Base-by-base conservation (phyloP, 2,888 invertebrate species). In the Chrysopilus asiliformis region DNA sequence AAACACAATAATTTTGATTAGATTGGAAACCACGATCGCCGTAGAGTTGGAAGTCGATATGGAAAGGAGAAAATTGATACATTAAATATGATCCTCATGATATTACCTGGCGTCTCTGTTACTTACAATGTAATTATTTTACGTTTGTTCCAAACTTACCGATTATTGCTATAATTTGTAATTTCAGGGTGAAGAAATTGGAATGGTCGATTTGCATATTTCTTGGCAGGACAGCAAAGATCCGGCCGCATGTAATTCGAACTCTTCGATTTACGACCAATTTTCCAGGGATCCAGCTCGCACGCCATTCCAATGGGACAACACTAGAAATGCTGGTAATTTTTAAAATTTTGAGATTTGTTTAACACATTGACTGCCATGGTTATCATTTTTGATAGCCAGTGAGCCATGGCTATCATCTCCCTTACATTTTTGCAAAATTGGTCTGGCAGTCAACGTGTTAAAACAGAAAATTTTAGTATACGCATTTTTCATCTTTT, bases 71-170 rank as follows among this genome's bases (percentile, higher is more conserved):
- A 80, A 41, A 73, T 76, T 0, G 86, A 89, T 56, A 76, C 78
- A 10, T 69, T 89, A 42, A 84, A 85, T 51, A 86, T 91, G 76
- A 57, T 94, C 26, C 65, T 77, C 10, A 68, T 84, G 51, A 68
- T 89, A 4, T 64, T 93, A 39, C 90, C 89, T 0, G 93, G 93
- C 14, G 73, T 84, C 15, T 76, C 79, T 13, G 75, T 90, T 1
- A 81, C 85, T 1, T 93, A 91, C 53, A 83, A 91, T 65, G 71
- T 69, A 49, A 59, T 52, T 41, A 22, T n/a, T n/a, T n/a, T n/a
- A n/a, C n/a, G n/a, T n/a, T n/a, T n/a, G n/a, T n/a, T n/a, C n/a
- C n/a, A n/a, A n/a, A n/a, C n/a, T n/a, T n/a, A n/a, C n/a, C n/a
- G n/a, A n/a, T n/a, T n/a, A n/a, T n/a, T n/a, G n/a, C n/a, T n/a